Evolutionary conservation across 2,888 invertebrate genomes (phyloP).

Genomic region (Syrphus vitripennis): DNA sequence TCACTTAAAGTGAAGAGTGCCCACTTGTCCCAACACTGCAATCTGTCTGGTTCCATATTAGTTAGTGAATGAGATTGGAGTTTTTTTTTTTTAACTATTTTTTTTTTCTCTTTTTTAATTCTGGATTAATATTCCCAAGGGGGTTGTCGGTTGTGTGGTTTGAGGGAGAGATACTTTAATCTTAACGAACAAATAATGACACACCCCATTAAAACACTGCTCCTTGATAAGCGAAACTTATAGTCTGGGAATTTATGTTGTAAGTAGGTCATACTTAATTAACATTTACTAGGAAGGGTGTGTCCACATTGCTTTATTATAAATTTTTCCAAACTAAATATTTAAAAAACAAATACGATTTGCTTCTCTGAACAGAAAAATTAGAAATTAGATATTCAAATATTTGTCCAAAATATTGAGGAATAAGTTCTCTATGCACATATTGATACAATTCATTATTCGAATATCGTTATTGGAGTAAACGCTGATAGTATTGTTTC

Average conservation of each 20-base stretch:
- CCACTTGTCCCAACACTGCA: slow-evolving; percentile 22
- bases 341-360: no score
- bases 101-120: not conserved
- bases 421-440: no score
- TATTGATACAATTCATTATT: no score
- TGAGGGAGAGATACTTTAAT: slow-evolving; percentile 35
- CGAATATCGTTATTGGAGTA: no score
- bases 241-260: not conserved
- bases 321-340: no score
- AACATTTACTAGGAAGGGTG: no score
- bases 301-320: no score
- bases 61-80: slow-evolving; percentile 37
- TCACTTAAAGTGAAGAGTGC: slow-evolving; percentile 30
- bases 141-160: no score
- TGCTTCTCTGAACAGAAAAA: no score
- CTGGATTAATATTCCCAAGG: slow-evolving; percentile 27
- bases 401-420: no score
- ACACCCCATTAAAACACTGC: slow-evolving; percentile 62
- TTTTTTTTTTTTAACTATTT: not conserved
- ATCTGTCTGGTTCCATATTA: slow-evolving; percentile 12
- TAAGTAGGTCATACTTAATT: not conserved
- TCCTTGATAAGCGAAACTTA: slow-evolving; percentile 29
- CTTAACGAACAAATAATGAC: slow-evolving; percentile 71
- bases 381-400: no score
- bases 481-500: no score